Base-by-base conservation (phyloP, 2,797 vertebrate species). In the Melanotaenia maccullochi region DNA sequence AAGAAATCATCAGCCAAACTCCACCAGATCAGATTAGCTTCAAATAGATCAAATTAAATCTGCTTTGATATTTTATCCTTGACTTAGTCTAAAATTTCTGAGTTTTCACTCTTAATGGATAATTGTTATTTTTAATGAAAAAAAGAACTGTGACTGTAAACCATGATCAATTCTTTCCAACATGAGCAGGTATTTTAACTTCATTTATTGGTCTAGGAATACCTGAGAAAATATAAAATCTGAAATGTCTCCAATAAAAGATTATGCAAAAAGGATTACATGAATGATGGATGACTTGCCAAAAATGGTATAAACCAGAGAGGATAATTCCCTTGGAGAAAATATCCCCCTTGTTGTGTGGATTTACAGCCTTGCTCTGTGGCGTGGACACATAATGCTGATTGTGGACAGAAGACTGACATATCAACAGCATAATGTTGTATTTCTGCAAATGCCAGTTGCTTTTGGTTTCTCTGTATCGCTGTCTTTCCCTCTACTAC, bases 191-290 rank as follows among this genome's bases (percentile, higher is more conserved):
- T 42, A 32, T 75, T 49, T 65, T 54, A 14, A 28, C 24, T 54
- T 14, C 5, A 4, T 54, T 28, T 28, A 24, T 25, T 25, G 24
- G 1, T 14, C 12, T 54, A 12, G 4, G 30, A 63, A 68, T 69
- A 81, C 65, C 68, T 79, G 65, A 4, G 9, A 65, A 85, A 71
- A 69, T 69, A 64, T 52, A 11, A 66, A 68, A 69, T 67, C 73
- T 83, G 49, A 64, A 75, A 70, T 54, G 55, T 18, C 66, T 89
- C 75, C 73, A 88, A 61, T 60, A 33, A 63, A 54, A 83, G 76
- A 87, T 87, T 82, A 88, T 74, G 64, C 69, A 32, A 40, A 33
- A 76, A 40, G 79, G 80, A 90, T 87, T 82, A 88, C 84, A 88
- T 65, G 67, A 71, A 73, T 52, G 47, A 33, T 65, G 61, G 52